Conservation (phyloP, 1,140 invertebrate species). For the Laupala kohalensis region DNA sequence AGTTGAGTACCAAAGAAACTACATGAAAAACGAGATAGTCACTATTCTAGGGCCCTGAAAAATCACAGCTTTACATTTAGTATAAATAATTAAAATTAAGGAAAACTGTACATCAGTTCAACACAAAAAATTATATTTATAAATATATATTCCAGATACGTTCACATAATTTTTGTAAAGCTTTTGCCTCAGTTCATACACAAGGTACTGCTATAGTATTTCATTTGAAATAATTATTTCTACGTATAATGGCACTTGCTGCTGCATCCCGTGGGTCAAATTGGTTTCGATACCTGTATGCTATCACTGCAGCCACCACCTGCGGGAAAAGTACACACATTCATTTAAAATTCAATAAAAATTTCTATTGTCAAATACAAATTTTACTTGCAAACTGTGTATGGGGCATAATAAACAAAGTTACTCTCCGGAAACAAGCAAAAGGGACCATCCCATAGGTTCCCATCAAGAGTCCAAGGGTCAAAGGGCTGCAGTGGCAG, state of each 20-base stretch:
- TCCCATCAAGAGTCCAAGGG: no score
- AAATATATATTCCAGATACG: not conserved
- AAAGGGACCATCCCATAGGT: no score
- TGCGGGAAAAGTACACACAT: conserved; percentile 25
- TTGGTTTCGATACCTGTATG: conserved; percentile 58
- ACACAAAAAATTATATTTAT: not conserved
- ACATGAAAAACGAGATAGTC: not conserved
- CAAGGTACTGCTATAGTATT: not conserved
- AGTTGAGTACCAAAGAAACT: not conserved
- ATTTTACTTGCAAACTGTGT: no score
- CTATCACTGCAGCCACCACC: conserved; percentile 61
- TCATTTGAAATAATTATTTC: not conserved
- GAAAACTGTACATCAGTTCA: not conserved
- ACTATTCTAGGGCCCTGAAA: not conserved
- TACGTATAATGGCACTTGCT: conserved; percentile 46
- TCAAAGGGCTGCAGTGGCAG: no score
- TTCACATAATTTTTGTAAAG: not conserved
- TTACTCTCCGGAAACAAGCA: no score
- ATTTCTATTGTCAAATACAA: no score
- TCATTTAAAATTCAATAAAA: not conserved
- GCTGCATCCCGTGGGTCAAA: conserved; percentile 51
- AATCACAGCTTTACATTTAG: not conserved
- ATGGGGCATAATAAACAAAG: no score
- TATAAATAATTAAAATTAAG: not conserved
- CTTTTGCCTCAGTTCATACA: not conserved